Percentiles rank a stretch among this genome's conserved stretches.
Conservation (phyloP, 2,797 vertebrate species). For the Lithobates sylvaticus region DNA sequence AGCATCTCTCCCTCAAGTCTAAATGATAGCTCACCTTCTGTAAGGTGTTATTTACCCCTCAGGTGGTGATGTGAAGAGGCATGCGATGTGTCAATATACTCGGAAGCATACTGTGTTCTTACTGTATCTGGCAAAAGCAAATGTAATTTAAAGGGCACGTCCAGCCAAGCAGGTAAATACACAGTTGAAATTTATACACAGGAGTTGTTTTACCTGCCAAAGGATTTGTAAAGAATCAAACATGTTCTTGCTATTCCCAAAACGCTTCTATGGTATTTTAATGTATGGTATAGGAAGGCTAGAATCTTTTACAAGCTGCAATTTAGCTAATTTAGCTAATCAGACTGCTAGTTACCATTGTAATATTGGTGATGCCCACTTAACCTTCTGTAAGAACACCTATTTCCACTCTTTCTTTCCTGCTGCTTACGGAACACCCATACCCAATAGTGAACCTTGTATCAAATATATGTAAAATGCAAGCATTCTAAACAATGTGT, state of each 20-base stretch:
- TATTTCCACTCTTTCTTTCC: no score
- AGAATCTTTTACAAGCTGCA: no score
- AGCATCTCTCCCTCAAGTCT: slow-evolving; percentile 14
- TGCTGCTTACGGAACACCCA: no score
- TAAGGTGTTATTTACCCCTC: slow-evolving; percentile 39
- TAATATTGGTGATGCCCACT: not conserved
- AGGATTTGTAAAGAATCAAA: not conserved
- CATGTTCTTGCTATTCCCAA: no score
- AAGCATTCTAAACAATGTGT: no score
- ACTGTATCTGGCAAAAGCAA: not conserved
- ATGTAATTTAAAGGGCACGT: not conserved
- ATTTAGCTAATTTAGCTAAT: no score
- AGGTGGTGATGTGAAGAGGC: slow-evolving; percentile 33
- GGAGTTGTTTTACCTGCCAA: not conserved
- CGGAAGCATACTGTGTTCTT: not conserved
- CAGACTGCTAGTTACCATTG: not conserved
- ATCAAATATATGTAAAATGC: no score
- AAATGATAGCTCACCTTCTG: slow-evolving; percentile 41
- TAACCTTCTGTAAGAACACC: no score
- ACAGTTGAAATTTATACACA: not conserved
- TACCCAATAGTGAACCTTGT: no score
- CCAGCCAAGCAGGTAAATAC: not conserved
- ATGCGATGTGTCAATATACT: slow-evolving; percentile 26
- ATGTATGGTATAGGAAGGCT: not conserved
- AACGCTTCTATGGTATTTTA: not conserved